These are phyloP conservation scores for Caenorhabditis panamensis DNA, from an alignment of 2,888 invertebrate species.

Conservation along the genomic window DNA sequence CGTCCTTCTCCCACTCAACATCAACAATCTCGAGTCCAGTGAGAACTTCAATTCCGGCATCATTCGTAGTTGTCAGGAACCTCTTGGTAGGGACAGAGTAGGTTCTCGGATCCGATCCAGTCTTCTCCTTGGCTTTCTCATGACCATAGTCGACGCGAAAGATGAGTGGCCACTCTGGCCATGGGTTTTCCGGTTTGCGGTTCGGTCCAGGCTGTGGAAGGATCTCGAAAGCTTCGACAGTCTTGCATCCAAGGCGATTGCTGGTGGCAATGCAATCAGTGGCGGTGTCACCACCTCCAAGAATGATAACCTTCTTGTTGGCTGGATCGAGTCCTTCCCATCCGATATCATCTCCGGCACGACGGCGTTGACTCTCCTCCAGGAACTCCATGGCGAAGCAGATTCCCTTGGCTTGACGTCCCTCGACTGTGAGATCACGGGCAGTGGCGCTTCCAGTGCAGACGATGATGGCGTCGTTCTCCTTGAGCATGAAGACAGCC, in stretches of 20 bases:
- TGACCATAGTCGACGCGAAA: constrained; percentile 98
- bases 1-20: constrained; percentile 84
- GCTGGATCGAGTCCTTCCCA: constrained; percentile 88
- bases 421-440: constrained; percentile 86
- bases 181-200: constrained; percentile 93
- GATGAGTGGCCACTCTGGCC: constrained; percentile 98
- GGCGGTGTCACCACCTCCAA: constrained; percentile 91
- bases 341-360: constrained; percentile 82
- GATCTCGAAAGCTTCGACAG: constrained; percentile 96
- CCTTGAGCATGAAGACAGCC: constrained; percentile 84
- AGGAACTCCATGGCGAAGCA: constrained; percentile 98
- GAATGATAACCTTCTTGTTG: constrained; percentile 94
- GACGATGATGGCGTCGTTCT: constrained; percentile 91
- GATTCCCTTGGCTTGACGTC: constrained; percentile 90
- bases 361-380: constrained; percentile 96
- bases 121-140: constrained; percentile 89
- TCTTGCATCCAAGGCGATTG: constrained; percentile 91
- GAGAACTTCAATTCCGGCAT: constrained; percentile 82
- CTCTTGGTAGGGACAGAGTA: constrained; percentile 93
- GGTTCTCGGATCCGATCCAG: constrained; percentile 93
- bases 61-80: constrained; percentile 74
- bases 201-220: constrained; percentile 91
- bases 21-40: constrained; percentile 91
- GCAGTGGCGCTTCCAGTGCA: constrained; percentile 98
- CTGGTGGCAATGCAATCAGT: constrained; percentile 99